Evolutionary conservation across 2,888 invertebrate species (phyloP), one percentile per base, ranked within the genome.

Genomic region (Aphrophora alni): DNA sequence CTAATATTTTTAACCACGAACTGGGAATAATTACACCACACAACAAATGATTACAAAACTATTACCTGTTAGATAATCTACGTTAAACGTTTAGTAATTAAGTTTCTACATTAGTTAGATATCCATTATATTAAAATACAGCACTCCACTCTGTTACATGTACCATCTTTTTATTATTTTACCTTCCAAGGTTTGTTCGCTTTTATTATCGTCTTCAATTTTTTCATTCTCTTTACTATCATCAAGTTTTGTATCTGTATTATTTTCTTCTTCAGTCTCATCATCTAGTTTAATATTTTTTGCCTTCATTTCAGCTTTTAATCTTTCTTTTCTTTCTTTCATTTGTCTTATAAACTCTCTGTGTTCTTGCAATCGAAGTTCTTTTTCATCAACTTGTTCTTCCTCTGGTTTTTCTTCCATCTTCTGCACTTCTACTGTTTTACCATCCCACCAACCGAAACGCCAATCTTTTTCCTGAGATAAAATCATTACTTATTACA

Each of bases 361-460:
- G 44, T 75, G 79, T 78, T 77, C 80, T 80, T 72, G 82, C 12
- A 79, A 68, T 79, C 74, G 77, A 14, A 70, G 38, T 74, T 82
- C 80, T 75, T 80, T 81, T 44, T 80, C 80, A 70, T 84, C 80
- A 33, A 81, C 78, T 76, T 82, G 82, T 27, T 84, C 84, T 26
- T 83, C 83, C 51, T 82, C 83, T 38, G 68, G 75, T 21, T 78
- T 75, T 26, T 80, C 80, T 33, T 81, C 77, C 72, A 80, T 81
- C 82, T 83, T 84, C 68, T 83, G 82, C 14, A 82, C 79, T 74
- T 82, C 80, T 21, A 83, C 82, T 10, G 75, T 75, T 78, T 81
- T 84, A 25, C 85, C 85, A 76, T 86, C 85, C 85, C 86, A 85
- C 86, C 86, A 86, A 38, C 86, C 86, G 82, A 83, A 85, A 71